Conservation (phyloP, 2,888 invertebrate genomes). For the Oscheius sp. region DNA sequence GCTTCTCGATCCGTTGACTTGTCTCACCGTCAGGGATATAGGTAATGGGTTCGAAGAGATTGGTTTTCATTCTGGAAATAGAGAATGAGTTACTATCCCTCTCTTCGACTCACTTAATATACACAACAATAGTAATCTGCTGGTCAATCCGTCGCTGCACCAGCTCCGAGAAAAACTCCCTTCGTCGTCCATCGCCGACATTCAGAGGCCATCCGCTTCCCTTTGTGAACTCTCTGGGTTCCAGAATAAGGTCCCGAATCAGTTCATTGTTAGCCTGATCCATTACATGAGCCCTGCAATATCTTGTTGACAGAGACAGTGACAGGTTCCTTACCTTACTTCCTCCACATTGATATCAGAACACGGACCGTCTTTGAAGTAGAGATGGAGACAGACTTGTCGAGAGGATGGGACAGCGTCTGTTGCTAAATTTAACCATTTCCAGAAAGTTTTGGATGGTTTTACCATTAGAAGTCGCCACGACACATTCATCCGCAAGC, state of each 20-base stretch:
- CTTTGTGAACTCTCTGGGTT: constrained; percentile 31
- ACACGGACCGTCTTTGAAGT: constrained; percentile 71
- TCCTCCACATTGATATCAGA: constrained; percentile 63
- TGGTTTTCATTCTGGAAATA: constrained; percentile 36
- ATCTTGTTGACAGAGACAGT: neutral
- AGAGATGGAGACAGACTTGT: constrained; percentile 66
- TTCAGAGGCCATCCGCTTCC: constrained; percentile 69
- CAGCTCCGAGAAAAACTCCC: constrained; percentile 60
- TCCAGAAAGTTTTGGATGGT: neutral
- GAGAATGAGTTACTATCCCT: no score
- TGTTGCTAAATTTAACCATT: neutral
- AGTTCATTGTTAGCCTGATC: constrained; percentile 27
- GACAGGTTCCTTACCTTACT: constrained; percentile 46
- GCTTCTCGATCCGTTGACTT: constrained; percentile 58
- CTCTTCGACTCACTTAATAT: constrained; percentile 51
- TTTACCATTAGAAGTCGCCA: constrained; percentile 48
- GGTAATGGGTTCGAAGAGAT: constrained; percentile 65
- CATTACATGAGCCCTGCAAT: constrained; percentile 8
- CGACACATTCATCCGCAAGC: constrained; percentile 59
- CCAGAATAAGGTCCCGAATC: constrained; percentile 31
- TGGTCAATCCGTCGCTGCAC: constrained; percentile 63
- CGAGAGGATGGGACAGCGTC: constrained; percentile 30
- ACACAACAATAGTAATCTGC: constrained; percentile 61
- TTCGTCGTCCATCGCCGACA: constrained; percentile 43
- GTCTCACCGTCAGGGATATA: constrained; percentile 67